Base-by-base conservation (phyloP, 2,113 vertebrate genomes). In the Perognathus longimembris region DNA sequence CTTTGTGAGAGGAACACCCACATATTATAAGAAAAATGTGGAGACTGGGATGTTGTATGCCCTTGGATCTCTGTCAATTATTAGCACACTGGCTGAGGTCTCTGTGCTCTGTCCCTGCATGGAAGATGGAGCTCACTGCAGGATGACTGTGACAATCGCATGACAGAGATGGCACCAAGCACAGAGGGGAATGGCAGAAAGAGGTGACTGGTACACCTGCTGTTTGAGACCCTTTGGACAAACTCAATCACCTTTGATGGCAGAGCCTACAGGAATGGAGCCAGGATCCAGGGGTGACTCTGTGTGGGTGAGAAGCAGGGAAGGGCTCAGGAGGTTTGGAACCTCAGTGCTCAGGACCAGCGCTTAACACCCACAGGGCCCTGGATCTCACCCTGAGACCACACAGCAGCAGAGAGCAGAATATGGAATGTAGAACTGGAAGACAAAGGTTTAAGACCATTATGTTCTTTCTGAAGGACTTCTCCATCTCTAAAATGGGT, bases 401-500 rank as follows among this genome's bases (percentile, higher is more conserved):
- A 2, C 3, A 4, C 4, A 3, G 36, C 40, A 22, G 11, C 76
- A 85, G 0, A 2, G 40, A 50, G 63, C 42, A 77, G 6, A 66
- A 38, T 11, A 15, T 0, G 0, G 80, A 20, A 42, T 32, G 2
- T 79, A 42, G 45, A 12, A 45, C 12, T 30, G 34, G 64, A 69
- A 78, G 71, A 79, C 26, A 85, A 87, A 36, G 30, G 36, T 70
- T 86, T 75, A 45, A 82, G 90, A 75, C 22, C 22, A 20, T 38
- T 42, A 26, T 14, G 1, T 61, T 67, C 64, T 77, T 89, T 66
- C 74, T 79, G 67, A n/a, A 93, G n/a, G 50, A 83, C 67, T 75
- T 88, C 87, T 92, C 84, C 61, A 50, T n/a, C 79, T 76, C 40
- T 90, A 61, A 94, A 95, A 85, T 81, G 69, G 21, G 17, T 64